phyloP scores from a whole-genome alignment of 2,888 invertebrate genomes.

The Lamproptera curius region DNA sequence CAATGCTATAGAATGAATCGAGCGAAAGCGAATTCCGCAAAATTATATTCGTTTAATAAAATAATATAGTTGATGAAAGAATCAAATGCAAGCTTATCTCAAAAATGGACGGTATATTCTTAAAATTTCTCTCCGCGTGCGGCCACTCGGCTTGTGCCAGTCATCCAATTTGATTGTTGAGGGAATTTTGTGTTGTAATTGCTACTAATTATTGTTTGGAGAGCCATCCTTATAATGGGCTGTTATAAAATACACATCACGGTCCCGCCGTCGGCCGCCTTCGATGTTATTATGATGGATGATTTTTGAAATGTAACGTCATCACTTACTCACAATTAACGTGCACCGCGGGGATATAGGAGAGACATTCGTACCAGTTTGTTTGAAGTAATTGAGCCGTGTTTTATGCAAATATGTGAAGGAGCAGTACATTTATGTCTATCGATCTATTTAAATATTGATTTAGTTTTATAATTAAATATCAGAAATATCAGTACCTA shows the following conservation, averaged over 20 bases:
- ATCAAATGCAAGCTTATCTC: not conserved
- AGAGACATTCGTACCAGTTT: not conserved
- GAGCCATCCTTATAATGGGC: slow-evolving; percentile 44
- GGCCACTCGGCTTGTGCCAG: slow-evolving; percentile 66
- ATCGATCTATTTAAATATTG: no score
- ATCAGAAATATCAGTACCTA: no score
- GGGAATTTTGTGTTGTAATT: slow-evolving; percentile 67
- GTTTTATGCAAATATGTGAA: not conserved
- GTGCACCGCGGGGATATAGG: not conserved
- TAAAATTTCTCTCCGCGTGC: slow-evolving; percentile 63
- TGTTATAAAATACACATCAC: slow-evolving; percentile 40
- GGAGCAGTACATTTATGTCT: not conserved
- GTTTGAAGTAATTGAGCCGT: not conserved
- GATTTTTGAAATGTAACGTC: slow-evolving; percentile 18
- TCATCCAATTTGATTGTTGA: slow-evolving; percentile 73
- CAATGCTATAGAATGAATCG: no score
- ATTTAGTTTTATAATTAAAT: no score
- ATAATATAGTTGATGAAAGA: no score
- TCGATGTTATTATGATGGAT: slow-evolving; percentile 33
- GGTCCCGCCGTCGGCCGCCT: slow-evolving; percentile 29
- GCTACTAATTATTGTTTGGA: slow-evolving; percentile 72
- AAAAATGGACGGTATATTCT: slow-evolving; percentile 45
- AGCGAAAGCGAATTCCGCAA: no score
- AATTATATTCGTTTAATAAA: no score
- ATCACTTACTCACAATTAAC: not conserved